Evolutionary conservation across 1,140 invertebrate species (phyloP), one percentile per base, ranked within the genome.

Genomic region (Papilio xuthus): DNA sequence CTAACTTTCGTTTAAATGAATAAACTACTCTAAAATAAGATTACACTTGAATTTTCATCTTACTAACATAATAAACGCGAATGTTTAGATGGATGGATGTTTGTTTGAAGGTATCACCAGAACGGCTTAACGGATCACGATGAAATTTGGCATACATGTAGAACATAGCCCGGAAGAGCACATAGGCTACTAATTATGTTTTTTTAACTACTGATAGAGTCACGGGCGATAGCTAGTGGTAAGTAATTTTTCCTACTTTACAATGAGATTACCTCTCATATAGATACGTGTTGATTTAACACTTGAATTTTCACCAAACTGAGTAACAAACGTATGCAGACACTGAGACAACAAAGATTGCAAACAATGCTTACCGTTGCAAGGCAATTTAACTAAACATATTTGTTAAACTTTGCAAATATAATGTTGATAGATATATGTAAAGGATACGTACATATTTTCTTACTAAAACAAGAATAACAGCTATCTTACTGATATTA

Each of bases 371-470:
- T 76, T 23, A 60, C 74, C 53, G 50, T 76, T 60, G 18, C 28
- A 41, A 60, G 74, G 18, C 60, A 76, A 76, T 76, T 76, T 76
- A 76, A 76, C 50, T 76, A 63, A 76, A 76, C 73, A 76, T 76
- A 76, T 76, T 76, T 76, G 73, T 76, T 76, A 76, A 76, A 41
- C 8, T 41, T 76, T 0, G 28, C 73, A 76, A 56, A 76, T 53
- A 76, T 32, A 60, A 26, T 76, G 73, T 75, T 75, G 23, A 75
- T 75, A 75, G 72, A 76, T 23, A 63, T 76, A 76, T 60, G 53
- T 76, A 76, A 74, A 28, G 50, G 26, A 75, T 47, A 50, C 10
- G 18, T 50, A 50, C 15, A 50, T 18, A 10, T 47, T 47, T 47
- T 56, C 53, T 56, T 56, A n/a, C n/a, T n/a, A 56, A 18, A 50